Percentiles rank a stretch among this genome's conserved stretches.
These are phyloP conservation scores for Athene cunicularia DNA, from an alignment of 2,113 vertebrate genomes.

Conservation along the genomic window DNA sequence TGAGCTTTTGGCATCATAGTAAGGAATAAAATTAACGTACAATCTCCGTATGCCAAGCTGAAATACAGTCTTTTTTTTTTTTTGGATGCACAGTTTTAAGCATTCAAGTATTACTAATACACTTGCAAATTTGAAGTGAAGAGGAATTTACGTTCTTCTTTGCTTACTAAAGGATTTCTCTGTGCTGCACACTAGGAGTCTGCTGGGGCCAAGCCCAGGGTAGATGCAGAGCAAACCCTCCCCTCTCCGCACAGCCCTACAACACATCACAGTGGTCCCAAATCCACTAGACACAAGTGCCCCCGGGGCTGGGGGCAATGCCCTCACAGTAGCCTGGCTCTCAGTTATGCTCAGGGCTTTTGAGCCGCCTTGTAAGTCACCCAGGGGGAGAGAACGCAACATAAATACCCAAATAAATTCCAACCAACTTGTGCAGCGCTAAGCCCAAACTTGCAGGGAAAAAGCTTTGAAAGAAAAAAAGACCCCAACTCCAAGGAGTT, in stretches of 20 bases:
- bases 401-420: background rate
- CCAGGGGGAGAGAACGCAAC: fast-evolving
- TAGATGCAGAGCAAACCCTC: background rate
- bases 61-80: background rate
- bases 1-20: background rate
- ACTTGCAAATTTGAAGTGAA: background rate
- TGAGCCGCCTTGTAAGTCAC: background rate
- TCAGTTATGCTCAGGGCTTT: background rate
- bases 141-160: background rate
- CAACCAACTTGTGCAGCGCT: background rate
- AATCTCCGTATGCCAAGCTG: background rate
- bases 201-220: background rate
- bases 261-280: background rate
- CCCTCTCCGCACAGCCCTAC: background rate
- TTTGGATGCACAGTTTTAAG: background rate
- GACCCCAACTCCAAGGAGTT: background rate
- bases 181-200: background rate
- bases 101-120: background rate
- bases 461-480: background rate
- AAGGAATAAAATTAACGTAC: background rate
- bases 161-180: background rate
- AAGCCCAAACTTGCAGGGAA: background rate
- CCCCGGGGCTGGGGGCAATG: fast-evolving
- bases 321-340: background rate
- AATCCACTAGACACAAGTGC: background rate